A percentile compares a stretch with the other conserved stretches of the same genome.
These are phyloP conservation scores for Albula glossodonta DNA, from an alignment of 2,113 vertebrate species.

Conservation along the genomic window DNA sequence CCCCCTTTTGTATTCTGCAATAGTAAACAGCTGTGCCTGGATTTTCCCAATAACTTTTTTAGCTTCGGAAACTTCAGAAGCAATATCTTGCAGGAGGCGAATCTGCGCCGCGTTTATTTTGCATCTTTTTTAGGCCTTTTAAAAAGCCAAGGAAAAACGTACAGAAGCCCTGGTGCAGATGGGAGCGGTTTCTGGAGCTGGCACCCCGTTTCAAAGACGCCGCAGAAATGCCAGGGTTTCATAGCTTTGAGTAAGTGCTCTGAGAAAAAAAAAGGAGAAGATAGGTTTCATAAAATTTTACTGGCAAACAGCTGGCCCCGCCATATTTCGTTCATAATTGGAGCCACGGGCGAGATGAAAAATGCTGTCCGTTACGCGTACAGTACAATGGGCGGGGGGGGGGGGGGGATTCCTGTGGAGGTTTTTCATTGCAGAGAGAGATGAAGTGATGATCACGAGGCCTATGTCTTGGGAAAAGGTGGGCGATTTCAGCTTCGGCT, in stretches of 20 bases:
- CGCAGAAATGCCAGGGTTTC: conserved; percentile 16
- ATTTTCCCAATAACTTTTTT: conserved; percentile 5
- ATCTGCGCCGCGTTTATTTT: conserved; percentile 16
- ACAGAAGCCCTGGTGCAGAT: conserved; percentile 8
- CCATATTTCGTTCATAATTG: conserved; percentile 26
- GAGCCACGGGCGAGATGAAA: conserved; percentile 24
- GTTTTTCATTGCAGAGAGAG: conserved; percentile 25
- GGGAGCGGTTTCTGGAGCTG: conserved; percentile 23
- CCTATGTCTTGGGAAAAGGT: conserved; percentile 20
- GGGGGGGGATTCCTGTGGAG: background rate
- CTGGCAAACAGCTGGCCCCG: conserved; percentile 27
- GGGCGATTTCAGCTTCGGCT: conserved; percentile 6
- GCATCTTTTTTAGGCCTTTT: conserved; percentile 15
- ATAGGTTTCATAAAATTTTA: conserved; percentile 22
- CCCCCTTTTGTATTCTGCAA: conserved; percentile 7
- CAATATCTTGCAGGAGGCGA: conserved; percentile 1
- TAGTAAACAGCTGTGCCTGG: conserved; percentile 26
- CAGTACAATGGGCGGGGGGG: background rate
- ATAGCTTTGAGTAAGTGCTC: conserved; percentile 12
- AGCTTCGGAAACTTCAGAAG: conserved; percentile 2
- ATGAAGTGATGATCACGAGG: conserved; percentile 23
- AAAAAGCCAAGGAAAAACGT: background rate
- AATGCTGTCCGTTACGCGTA: conserved; percentile 24
- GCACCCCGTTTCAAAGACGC: conserved; percentile 24
- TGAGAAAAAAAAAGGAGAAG: conserved; percentile 19